phyloP scores from a whole-genome alignment of 2,888 invertebrate genomes.

The Microchrysa polita region DNA sequence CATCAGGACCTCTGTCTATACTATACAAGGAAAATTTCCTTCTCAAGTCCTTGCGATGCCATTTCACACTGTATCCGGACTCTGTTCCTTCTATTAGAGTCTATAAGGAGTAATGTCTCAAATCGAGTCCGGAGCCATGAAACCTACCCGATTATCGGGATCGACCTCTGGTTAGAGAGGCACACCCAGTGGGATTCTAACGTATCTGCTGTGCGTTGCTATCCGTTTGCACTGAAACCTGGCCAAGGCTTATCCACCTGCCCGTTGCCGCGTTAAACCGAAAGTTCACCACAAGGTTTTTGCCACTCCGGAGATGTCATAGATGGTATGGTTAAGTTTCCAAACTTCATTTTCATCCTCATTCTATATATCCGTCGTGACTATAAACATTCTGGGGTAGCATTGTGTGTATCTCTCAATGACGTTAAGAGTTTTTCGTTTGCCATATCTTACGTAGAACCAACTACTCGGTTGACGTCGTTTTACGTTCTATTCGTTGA shows the following conservation, averaged over 20 bases:
- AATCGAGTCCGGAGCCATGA: neutral
- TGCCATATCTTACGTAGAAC: conserved; percentile 11
- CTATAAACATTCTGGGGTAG: neutral
- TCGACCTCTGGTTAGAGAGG: conserved; percentile 34
- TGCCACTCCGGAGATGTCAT: neutral
- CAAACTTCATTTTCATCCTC: neutral
- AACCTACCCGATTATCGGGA: conserved; percentile 19
- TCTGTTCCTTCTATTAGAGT: neutral
- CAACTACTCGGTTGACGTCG: neutral
- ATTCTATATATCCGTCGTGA: neutral
- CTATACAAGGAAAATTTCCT: conserved; percentile 10
- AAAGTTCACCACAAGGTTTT: neutral
- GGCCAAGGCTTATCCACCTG: neutral
- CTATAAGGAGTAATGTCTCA: neutral
- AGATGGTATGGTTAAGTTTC: neutral
- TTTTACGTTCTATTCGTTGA: neutral
- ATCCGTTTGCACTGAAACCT: neutral
- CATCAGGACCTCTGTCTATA: too few relatives aligned
- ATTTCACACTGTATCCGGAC: neutral
- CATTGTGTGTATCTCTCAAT: conserved; percentile 5
- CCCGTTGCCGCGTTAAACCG: neutral
- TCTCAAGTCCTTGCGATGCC: conserved; percentile 3
- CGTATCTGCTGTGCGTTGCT: too few relatives aligned
- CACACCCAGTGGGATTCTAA: neutral
- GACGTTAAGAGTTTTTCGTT: conserved; percentile 28